Percentiles rank a stretch among this genome's conserved stretches.
Evolutionary conservation across 2,888 invertebrate genomes (phyloP).

Genomic region (Drosophila crucigera): DNA sequence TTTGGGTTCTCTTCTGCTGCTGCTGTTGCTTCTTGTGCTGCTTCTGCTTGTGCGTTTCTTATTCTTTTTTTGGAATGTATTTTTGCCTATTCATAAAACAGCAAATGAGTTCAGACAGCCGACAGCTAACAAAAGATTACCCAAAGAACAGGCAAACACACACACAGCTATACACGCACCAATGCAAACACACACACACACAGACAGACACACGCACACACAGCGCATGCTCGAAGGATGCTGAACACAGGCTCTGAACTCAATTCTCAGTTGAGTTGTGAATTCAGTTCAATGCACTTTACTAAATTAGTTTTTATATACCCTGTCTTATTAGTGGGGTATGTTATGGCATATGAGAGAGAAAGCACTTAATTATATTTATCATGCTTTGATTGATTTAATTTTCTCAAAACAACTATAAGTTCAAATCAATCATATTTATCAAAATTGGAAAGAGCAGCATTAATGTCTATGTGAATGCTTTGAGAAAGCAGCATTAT

Average conservation of each 20-base stretch:
- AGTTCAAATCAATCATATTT: background rate
- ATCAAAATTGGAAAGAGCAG: background rate
- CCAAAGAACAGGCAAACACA: conserved; percentile 39
- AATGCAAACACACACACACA: background rate
- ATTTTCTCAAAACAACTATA: background rate
- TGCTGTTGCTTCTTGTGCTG: conserved; percentile 31
- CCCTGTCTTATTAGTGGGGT: conserved; percentile 16
- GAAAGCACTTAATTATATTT: background rate
- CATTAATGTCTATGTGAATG: background rate
- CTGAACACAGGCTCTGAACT: conserved; percentile 39
- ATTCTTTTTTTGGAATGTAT: conserved; percentile 53
- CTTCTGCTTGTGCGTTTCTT: conserved; percentile 41
- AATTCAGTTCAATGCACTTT: conserved; percentile 72
- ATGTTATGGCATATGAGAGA: background rate
- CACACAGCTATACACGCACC: background rate
- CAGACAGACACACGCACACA: background rate
- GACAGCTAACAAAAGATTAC: conserved; percentile 58
- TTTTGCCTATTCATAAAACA: conserved; percentile 80
- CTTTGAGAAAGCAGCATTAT: background rate
- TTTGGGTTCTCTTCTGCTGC: conserved; percentile 40
- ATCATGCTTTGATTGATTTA: background rate
- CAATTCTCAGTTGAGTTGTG: conserved; percentile 29
- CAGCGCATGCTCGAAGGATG: conserved; percentile 45
- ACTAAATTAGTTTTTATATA: conserved; percentile 71
- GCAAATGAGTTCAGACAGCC: conserved; percentile 72